These are phyloP conservation scores for Gymnosoma rotundatum DNA, from an alignment of 2,888 invertebrate genomes.

Conservation along the genomic window DNA sequence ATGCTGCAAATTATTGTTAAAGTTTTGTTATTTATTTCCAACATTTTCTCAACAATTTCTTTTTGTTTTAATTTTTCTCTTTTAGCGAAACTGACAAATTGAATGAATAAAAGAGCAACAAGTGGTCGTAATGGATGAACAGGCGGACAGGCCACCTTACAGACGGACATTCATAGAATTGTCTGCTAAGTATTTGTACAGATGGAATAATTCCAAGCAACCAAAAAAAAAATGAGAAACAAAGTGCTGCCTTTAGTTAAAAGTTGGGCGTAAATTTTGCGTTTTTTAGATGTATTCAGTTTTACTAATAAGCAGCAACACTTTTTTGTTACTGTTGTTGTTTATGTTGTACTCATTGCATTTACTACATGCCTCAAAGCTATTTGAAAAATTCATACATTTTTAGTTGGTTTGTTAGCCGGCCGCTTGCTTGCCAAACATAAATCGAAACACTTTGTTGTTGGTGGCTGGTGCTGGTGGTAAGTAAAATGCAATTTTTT, in stretches of 20 bases:
- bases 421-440: slow-evolving; percentile 38
- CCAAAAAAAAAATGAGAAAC: slow-evolving; percentile 21
- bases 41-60: slow-evolving; percentile 20
- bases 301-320: slow-evolving; percentile 70
- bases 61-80: slow-evolving; percentile 24
- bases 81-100: slow-evolving; percentile 79
- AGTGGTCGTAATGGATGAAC: slow-evolving; percentile 76
- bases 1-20: slow-evolving; percentile 51
- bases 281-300: slow-evolving; percentile 65
- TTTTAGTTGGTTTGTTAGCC: slow-evolving; percentile 25
- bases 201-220: slow-evolving; percentile 62
- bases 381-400: slow-evolving; percentile 21
- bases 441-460: slow-evolving; percentile 61
- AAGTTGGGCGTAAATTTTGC: slow-evolving; percentile 70
- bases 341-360: slow-evolving; percentile 33
- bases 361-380: slow-evolving; percentile 60
- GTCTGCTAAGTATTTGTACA: slow-evolving; percentile 63
- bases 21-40: slow-evolving; percentile 59
- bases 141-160: slow-evolving; percentile 65
- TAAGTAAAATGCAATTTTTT: slow-evolving; percentile 22
- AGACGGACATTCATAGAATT: slow-evolving; percentile 69
- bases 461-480: slow-evolving; percentile 19
- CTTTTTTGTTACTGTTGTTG: slow-evolving; percentile 20
- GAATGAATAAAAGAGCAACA: slow-evolving; percentile 82
- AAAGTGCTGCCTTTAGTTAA: slow-evolving; percentile 60